phyloP scores from a whole-genome alignment of 2,888 invertebrate species.

The Aproaerema taeniolella region DNA sequence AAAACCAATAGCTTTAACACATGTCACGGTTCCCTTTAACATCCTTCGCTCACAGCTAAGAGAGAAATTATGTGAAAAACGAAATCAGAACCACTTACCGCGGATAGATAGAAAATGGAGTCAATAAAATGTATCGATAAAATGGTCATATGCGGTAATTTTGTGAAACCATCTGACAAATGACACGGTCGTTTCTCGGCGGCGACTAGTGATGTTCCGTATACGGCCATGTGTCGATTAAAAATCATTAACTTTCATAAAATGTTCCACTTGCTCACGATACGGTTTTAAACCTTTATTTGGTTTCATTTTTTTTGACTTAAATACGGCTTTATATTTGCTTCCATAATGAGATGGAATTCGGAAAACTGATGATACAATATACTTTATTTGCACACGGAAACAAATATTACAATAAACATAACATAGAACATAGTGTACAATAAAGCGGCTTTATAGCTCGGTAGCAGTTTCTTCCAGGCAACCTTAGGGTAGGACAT shows the following conservation, averaged over 20 bases:
- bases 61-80: conserved; percentile 5
- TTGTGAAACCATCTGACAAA: conserved; percentile 28
- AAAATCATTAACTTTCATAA: conserved; percentile 60
- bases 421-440: too few species aligned
- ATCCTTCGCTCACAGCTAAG: too few species aligned
- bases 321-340: too few species aligned
- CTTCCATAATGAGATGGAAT: not conserved
- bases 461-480: too few species aligned
- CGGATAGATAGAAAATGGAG: conserved; percentile 23
- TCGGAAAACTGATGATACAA: too few species aligned
- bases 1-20: too few species aligned
- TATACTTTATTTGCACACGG: too few species aligned
- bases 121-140: conserved; percentile 26
- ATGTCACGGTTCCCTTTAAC: too few species aligned
- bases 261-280: conserved; percentile 29
- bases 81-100: conserved; percentile 5
- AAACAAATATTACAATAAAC: too few species aligned
- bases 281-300: conserved; percentile 18
- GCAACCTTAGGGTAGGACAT: too few species aligned
- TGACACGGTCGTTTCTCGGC: conserved; percentile 24
- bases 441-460: not conserved
- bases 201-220: conserved; percentile 47
- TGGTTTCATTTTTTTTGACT: conserved; percentile 14
- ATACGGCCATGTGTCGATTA: conserved; percentile 47
- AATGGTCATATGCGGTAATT: conserved; percentile 29